These are phyloP conservation scores for Dryobotodes eremita DNA, from an alignment of 2,888 invertebrate species.

Conservation along the genomic window DNA sequence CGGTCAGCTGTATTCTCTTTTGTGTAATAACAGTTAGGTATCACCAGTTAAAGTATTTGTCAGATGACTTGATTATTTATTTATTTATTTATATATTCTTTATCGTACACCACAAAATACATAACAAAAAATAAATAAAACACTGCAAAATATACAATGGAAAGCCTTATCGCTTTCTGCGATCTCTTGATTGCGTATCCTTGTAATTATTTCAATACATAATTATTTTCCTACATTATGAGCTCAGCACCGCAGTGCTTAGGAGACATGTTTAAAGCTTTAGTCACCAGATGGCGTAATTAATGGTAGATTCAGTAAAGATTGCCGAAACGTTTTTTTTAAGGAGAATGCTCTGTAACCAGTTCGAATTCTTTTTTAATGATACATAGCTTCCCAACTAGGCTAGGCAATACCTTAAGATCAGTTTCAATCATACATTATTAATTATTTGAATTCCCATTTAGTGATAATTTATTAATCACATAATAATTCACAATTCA, in stretches of 20 bases:
- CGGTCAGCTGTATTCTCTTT: background rate
- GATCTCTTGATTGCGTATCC: too few relatives aligned
- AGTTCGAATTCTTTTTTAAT: conserved; percentile 6
- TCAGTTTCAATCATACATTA: conserved; percentile 45
- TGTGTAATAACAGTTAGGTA: background rate
- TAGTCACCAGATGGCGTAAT: background rate
- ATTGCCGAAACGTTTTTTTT: conserved; percentile 3
- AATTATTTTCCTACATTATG: background rate
- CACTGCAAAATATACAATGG: too few relatives aligned
- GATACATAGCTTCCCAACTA: conserved; percentile 7
- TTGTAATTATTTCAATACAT: background rate
- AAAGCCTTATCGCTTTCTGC: too few relatives aligned
- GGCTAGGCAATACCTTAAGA: conserved; percentile 17
- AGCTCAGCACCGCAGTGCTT: background rate
- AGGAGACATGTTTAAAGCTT: background rate
- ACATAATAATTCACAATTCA: conserved; percentile 6
- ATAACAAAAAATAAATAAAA: too few relatives aligned
- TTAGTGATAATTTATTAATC: conserved; percentile 27
- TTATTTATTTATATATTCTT: too few relatives aligned
- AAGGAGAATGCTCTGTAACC: background rate
- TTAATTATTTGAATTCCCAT: conserved; percentile 29
- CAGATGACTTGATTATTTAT: background rate
- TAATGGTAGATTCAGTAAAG: background rate
- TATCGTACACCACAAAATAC: too few relatives aligned
- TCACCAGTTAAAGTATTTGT: background rate